These are phyloP conservation scores for Chaetoderma sp. DNA, from an alignment of 2,888 invertebrate species.

Conservation along the genomic window DNA sequence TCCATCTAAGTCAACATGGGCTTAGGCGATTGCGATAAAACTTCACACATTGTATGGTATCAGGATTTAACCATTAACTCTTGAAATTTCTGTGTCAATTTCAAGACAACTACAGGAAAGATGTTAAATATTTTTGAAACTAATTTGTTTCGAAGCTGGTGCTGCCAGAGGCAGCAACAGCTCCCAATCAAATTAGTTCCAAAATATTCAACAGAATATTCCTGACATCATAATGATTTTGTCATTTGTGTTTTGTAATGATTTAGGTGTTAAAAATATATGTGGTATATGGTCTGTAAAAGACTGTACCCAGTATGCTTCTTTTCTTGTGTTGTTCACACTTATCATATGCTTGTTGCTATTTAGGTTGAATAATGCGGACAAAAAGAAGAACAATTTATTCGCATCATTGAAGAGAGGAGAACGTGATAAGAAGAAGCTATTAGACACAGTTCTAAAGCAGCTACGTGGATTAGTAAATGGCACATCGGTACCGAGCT, in stretches of 20 bases:
- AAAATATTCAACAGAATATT: too few species aligned
- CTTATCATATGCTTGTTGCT: constrained; percentile 16
- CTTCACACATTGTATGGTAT: neutral
- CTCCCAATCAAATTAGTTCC: too few species aligned
- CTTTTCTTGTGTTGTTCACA: neutral
- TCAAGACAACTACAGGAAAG: too few species aligned
- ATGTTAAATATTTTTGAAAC: too few species aligned
- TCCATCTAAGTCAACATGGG: too few species aligned
- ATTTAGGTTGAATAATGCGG: constrained; percentile 88
- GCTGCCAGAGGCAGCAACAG: too few species aligned
- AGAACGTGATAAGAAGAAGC: constrained; percentile 93
- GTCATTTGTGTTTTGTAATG: too few species aligned
- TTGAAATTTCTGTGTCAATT: neutral
- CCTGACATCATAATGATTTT: too few species aligned
- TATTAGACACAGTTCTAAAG: constrained; percentile 94
- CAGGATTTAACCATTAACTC: neutral
- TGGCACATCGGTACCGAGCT: too few species aligned
- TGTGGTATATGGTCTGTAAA: neutral
- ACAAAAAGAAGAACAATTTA: constrained; percentile 86
- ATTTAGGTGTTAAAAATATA: neutral
- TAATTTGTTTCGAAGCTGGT: too few species aligned
- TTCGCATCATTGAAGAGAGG: constrained; percentile 95
- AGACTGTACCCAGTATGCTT: neutral
- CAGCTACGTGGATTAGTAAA: constrained; percentile 84
- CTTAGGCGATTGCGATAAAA: too few species aligned